Evolutionary conservation across 2,113 vertebrate genomes (phyloP), one percentile per base, ranked within the genome.

Genomic region (Callithrix jacchus): DNA sequence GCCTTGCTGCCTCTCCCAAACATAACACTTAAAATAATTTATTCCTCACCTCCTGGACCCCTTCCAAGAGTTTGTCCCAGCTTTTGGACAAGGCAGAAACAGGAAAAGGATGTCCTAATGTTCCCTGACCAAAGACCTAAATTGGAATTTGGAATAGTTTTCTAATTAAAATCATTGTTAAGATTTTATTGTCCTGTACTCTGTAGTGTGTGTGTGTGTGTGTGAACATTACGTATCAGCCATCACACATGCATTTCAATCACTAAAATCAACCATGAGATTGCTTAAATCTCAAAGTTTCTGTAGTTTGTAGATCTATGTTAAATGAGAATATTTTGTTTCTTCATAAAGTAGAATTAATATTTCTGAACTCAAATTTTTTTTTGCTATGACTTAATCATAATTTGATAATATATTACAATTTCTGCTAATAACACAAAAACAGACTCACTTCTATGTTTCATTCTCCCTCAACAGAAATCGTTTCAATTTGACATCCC

Each of bases 61-160:
- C 25, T 25, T 97, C 97, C 97, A 97, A 96, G 93, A 77, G 71
- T 82, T 97, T 97, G 84, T 94, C 95, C 84, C 70, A 97, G 66
- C 40, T 92, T 95, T 87, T 85, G 76, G 96, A 95, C 40, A 92
- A 96, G 95, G 82, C 84, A 71, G 97, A 95, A 96, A 96, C 97
- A 98, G 97, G 97, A 98, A 98, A 56, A 97, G 97, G 97, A 97
- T 95, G 85, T 96, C 88, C 87, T 96, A 90, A 95, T 96, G 95
- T 97, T 97, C 93, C 84, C 96, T 56, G n/a, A 96, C 37, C 47
- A 92, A 81, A 77, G 87, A 68, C 52, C 58, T 81, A 32, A 73
- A 76, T 73, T 96, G 90, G 32, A 93, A 77, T 85, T 91, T 89
- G 76, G 64, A 85, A 91, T 71, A 49, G n/a, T 89, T 95, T 95